These are phyloP conservation scores for Tenrec ecaudatus DNA, from an alignment of 2,113 vertebrate species.

Conservation along the genomic window DNA sequence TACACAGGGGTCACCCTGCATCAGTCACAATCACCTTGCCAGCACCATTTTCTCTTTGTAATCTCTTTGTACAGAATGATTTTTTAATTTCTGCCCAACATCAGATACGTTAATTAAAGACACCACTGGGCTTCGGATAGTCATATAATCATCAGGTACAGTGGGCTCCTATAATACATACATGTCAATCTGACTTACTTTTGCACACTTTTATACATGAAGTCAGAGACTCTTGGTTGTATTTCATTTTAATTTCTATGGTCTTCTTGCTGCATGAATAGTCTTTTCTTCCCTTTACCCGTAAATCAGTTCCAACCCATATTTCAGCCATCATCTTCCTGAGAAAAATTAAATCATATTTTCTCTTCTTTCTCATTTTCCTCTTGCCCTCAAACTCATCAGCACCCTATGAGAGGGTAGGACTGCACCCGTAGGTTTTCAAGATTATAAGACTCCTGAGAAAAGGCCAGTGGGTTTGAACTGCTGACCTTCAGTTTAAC, in stretches of 20 bases:
- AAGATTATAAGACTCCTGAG: too few species aligned
- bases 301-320: neutral
- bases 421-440: too few species aligned
- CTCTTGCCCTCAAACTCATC: neutral
- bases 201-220: neutral
- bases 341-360: neutral
- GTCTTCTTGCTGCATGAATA: neutral
- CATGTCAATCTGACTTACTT: neutral
- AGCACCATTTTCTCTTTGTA: neutral
- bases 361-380: neutral
- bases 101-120: neutral
- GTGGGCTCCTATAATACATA: too few species aligned
- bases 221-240: neutral
- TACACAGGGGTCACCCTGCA: neutral
- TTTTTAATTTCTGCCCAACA: neutral
- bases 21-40: neutral
- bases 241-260: neutral
- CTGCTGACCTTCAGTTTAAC: too few species aligned
- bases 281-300: neutral
- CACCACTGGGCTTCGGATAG: neutral
- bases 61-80: neutral
- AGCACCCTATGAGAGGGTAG: too few species aligned
- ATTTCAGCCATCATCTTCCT: neutral
- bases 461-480: too few species aligned
- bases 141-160: neutral